phyloP scores from a whole-genome alignment of 2,888 invertebrate species.

The Mythimna lalbum region DNA sequence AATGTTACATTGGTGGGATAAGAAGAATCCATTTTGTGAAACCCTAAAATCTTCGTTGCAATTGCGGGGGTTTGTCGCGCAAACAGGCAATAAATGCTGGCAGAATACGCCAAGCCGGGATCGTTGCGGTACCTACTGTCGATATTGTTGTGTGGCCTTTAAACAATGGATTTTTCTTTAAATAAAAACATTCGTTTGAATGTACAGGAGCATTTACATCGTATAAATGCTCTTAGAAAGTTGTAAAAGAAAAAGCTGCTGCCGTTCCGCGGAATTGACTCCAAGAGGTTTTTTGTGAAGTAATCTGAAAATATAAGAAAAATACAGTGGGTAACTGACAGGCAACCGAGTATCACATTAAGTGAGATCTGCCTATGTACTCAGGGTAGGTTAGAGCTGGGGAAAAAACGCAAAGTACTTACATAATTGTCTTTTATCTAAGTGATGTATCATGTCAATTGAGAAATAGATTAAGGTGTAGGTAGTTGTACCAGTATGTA shows the following conservation, averaged over 20 bases:
- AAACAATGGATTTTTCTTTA: conserved; percentile 62
- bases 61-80: conserved; percentile 78
- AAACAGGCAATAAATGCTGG: conserved; percentile 79
- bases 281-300: conserved; percentile 17
- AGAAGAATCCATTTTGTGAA: conserved; percentile 78
- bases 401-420: conserved; percentile 9
- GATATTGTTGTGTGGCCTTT: conserved; percentile 70
- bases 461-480: neutral
- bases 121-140: conserved; percentile 71
- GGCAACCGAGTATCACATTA: conserved; percentile 11
- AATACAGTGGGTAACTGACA: conserved; percentile 7
- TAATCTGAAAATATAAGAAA: conserved; percentile 32
- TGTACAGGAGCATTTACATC: conserved; percentile 34
- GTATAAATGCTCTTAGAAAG: conserved; percentile 31
- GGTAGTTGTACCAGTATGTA: neutral
- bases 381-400: neutral
- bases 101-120: conserved; percentile 75
- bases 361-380: conserved; percentile 1
- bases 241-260: conserved; percentile 20
- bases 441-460: conserved; percentile 20
- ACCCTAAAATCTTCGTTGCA: conserved; percentile 79
- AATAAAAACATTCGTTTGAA: conserved; percentile 45
- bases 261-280: conserved; percentile 12
- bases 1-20: conserved; percentile 74
- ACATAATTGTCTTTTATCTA: conserved; percentile 21